These are phyloP conservation scores for Sitta carolinensis DNA, from an alignment of 2,797 vertebrate genomes.

Conservation along the genomic window DNA sequence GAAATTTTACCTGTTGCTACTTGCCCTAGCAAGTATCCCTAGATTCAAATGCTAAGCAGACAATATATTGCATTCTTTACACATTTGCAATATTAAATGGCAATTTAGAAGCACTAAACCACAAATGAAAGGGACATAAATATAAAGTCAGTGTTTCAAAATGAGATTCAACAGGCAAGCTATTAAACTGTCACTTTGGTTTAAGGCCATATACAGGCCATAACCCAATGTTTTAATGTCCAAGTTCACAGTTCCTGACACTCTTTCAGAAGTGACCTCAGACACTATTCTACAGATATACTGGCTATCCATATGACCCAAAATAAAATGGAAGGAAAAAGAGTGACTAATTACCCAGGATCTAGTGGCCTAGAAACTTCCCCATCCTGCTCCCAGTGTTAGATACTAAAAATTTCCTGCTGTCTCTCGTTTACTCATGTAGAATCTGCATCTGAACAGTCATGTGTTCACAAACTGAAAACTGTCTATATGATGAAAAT, in stretches of 20 bases:
- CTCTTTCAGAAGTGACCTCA: not conserved
- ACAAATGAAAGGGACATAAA: constrained; percentile 24
- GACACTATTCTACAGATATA: not conserved
- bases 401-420: not conserved
- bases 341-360: not conserved
- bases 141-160: not conserved
- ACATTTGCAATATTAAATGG: not conserved
- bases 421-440: not conserved
- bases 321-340: not conserved
- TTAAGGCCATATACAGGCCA: not conserved
- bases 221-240: not conserved
- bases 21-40: not conserved
- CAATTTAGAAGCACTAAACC: not conserved
- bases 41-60: not conserved
- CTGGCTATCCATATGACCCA: not conserved
- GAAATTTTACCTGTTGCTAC: not conserved
- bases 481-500: not conserved
- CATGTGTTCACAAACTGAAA: not conserved
- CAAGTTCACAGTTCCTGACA: not conserved
- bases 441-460: not conserved
- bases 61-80: not conserved
- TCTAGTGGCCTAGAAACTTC: not conserved
- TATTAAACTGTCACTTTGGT: not conserved
- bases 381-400: not conserved
- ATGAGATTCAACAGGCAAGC: not conserved